Conservation (phyloP, 2,888 invertebrate genomes). For the Galeopsomyia nigrocyanea region DNA sequence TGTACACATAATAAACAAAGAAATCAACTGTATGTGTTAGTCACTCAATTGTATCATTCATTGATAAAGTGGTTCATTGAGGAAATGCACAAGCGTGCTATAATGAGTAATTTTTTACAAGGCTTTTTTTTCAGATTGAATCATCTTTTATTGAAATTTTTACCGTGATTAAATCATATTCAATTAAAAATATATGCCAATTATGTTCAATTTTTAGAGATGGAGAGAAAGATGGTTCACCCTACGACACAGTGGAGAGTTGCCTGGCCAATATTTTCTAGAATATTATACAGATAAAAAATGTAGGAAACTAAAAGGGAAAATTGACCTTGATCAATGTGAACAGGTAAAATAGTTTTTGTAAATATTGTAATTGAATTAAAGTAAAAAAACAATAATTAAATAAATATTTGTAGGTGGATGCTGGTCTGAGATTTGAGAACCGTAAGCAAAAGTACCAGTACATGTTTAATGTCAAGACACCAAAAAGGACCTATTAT, state of each 20-base stretch:
- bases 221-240: constrained; percentile 97
- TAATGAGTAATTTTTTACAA: not conserved
- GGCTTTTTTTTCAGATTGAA: not conserved
- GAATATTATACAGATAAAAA: constrained; percentile 94
- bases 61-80: constrained; percentile 28
- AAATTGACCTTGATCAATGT: constrained; percentile 94
- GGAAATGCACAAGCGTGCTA: not conserved
- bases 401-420: constrained; percentile 73
- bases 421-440: constrained; percentile 88
- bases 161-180: not conserved
- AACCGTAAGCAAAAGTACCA: constrained; percentile 82
- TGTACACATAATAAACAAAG: constrained; percentile 32
- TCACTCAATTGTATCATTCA: constrained; percentile 33
- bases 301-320: constrained; percentile 87
- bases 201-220: constrained; percentile 75
- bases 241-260: constrained; percentile 89
- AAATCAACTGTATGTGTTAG: constrained; percentile 21
- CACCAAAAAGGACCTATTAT: constrained; percentile 90
- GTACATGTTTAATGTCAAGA: constrained; percentile 91
- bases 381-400: not conserved
- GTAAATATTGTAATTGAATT: not conserved
- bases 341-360: constrained; percentile 79
- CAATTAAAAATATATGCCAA: not conserved
- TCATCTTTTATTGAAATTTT: constrained; percentile 8
- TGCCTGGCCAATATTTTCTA: constrained; percentile 93